Conservation (phyloP, 2,888 invertebrate species). For the Erpobdella octoculata region DNA sequence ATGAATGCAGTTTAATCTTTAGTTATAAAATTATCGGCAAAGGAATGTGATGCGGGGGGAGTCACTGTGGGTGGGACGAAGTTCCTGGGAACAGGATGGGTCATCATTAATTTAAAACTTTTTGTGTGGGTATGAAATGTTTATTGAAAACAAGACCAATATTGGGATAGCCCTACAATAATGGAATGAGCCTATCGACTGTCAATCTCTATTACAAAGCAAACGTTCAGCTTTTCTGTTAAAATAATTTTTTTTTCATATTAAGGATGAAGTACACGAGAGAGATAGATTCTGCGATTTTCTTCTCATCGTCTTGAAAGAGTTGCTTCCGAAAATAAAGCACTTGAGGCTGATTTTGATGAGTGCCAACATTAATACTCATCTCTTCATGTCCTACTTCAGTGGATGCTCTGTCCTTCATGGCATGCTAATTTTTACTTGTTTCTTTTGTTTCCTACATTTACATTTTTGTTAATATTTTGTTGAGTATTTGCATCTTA, state of each 20-base stretch:
- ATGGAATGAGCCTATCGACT: too few relatives aligned
- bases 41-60: too few relatives aligned
- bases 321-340: conserved; percentile 64
- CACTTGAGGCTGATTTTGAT: conserved; percentile 77
- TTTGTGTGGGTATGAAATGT: too few relatives aligned
- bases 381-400: conserved; percentile 76
- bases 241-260: conserved; percentile 11
- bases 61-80: too few relatives aligned
- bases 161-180: too few relatives aligned
- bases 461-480: neutral
- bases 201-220: too few relatives aligned
- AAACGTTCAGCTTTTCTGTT: too few relatives aligned
- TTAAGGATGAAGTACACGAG: conserved; percentile 93
- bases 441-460: neutral
- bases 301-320: conserved; percentile 73
- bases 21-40: too few relatives aligned
- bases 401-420: conserved; percentile 68
- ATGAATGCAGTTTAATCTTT: too few relatives aligned
- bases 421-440: conserved; percentile 44
- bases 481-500: neutral
- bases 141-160: too few relatives aligned
- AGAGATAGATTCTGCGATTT: conserved; percentile 87
- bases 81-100: too few relatives aligned
- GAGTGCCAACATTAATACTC: conserved; percentile 85
- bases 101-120: too few relatives aligned